These are phyloP conservation scores for Euura lappo DNA, from an alignment of 1,140 invertebrate genomes.

Conservation along the genomic window DNA sequence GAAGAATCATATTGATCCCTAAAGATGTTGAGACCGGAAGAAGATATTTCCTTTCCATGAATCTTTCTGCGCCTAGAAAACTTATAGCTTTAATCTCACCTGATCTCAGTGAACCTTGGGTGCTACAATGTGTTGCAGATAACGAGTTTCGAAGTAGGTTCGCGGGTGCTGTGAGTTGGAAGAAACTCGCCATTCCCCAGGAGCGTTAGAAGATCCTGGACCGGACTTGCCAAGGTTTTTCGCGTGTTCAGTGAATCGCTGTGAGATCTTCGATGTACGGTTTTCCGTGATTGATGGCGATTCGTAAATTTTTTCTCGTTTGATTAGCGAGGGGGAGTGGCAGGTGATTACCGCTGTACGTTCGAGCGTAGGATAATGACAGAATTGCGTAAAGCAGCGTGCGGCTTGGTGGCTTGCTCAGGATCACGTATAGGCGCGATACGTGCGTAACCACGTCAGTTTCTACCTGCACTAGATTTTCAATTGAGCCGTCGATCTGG, in stretches of 20 bases:
- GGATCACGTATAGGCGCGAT: too few relatives aligned
- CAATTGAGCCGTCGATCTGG: background rate
- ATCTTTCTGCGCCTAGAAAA: background rate
- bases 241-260: conserved; percentile 6
- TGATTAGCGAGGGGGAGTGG: conserved; percentile 28
- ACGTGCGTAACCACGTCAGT: background rate
- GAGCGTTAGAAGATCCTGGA: too few relatives aligned
- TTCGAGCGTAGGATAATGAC: background rate
- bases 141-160: conserved; percentile 27
- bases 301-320: conserved; percentile 41
- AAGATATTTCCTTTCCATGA: background rate
- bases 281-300: conserved; percentile 48
- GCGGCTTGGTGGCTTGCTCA: too few relatives aligned
- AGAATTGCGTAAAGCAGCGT: too few relatives aligned
- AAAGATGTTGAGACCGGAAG: too few relatives aligned
- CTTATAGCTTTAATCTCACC: too few relatives aligned
- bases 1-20: too few relatives aligned
- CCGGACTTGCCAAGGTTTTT: too few relatives aligned
- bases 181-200: conserved; percentile 15
- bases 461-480: background rate
- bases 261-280: conserved; percentile 33
- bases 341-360: conserved; percentile 40
- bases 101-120: conserved; percentile 12
- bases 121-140: conserved; percentile 10
- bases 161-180: conserved; percentile 26